Evolutionary conservation across 2,888 invertebrate genomes (phyloP).

Genomic region (Andricus curvator): DNA sequence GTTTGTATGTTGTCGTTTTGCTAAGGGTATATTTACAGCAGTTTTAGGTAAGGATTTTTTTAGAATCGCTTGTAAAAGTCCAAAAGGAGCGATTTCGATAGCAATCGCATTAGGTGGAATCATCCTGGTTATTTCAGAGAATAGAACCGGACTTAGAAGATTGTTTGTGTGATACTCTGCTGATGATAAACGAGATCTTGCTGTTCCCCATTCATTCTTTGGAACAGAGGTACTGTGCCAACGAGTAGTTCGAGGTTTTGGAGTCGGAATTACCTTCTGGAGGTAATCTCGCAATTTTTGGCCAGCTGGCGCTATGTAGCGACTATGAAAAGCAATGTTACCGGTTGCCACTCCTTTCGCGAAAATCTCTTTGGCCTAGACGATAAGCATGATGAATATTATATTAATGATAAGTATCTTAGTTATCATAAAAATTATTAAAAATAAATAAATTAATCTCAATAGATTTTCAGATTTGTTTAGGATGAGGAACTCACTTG

Average conservation of each 20-base stretch:
- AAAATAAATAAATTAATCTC: no score
- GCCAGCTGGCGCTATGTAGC: slow-evolving; percentile 87
- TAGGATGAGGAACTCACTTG: no score
- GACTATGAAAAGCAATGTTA: slow-evolving; percentile 79
- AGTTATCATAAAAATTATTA: no score
- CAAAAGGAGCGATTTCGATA: slow-evolving; percentile 94
- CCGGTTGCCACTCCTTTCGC: slow-evolving; percentile 91
- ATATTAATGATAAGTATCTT: neutral
- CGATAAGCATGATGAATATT: neutral
- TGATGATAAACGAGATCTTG: slow-evolving; percentile 84
- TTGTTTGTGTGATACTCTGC: slow-evolving; percentile 95
- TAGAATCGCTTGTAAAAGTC: slow-evolving; percentile 91
- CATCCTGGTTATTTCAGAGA: slow-evolving; percentile 89
- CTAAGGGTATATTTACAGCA: slow-evolving; percentile 87
- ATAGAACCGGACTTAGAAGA: slow-evolving; percentile 84
- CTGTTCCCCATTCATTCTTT: slow-evolving; percentile 84
- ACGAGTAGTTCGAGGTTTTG: slow-evolving; percentile 84
- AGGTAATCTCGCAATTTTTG: slow-evolving; percentile 84
- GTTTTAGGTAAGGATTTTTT: slow-evolving; percentile 86
- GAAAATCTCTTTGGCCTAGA: slow-evolving; percentile 85
- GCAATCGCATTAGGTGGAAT: slow-evolving; percentile 90
- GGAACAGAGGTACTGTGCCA: slow-evolving; percentile 94
- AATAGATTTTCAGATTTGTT: no score
- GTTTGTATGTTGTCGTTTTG: slow-evolving; percentile 82
- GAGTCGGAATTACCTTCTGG: slow-evolving; percentile 83